Base-by-base conservation (phyloP, 2,888 invertebrate species). In the Pheosia gnoma region DNA sequence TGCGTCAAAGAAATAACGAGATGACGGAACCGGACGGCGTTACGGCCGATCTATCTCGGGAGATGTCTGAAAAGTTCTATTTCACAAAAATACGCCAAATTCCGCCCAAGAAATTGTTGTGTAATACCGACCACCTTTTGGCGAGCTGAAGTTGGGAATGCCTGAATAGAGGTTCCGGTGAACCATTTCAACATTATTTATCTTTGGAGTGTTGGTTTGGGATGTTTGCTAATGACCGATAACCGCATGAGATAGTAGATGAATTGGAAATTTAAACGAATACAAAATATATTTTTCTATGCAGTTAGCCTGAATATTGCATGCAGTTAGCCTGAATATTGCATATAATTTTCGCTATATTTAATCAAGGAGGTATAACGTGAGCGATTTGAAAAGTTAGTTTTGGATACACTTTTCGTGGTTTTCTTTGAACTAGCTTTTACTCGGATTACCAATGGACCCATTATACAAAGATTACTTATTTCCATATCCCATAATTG, bases 1-100 rank as follows among this genome's bases (percentile, higher is more conserved):
- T 67, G 73, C 67, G 75, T 80, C 82, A 80, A 84, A 83, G 84
- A 83, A 83, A 84, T 85, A 85, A 85, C 81, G 80, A 85, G 79
- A 71, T 56, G 67, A 61, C 66, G 71, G 72, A 67, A 72, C 64
- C 78, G 81, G 78, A 75, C 75, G 73, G 70, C 70, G 78, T 81
- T 76, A 77, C 79, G 71, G 78, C 61, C 74, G 78, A 80, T 81
- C 80, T 77, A 74, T 74, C 75, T 67, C 70, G 62, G 38, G 69
- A 66, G 69, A 75, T 64, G 71, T 66, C 71, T 76, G 60, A 72
- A 70, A 75, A 72, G 68, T 75, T 73, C 73, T 60, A 63, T 74
- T 77, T 62, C 62, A 61, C 70, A 66, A 66, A 66, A 70, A 71
- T 72, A 67, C 62, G 63, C 51, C 61, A 60, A 65, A 59, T 63